Base-by-base conservation (phyloP, 2,888 invertebrate genomes). In the Eristalis intricaria region DNA sequence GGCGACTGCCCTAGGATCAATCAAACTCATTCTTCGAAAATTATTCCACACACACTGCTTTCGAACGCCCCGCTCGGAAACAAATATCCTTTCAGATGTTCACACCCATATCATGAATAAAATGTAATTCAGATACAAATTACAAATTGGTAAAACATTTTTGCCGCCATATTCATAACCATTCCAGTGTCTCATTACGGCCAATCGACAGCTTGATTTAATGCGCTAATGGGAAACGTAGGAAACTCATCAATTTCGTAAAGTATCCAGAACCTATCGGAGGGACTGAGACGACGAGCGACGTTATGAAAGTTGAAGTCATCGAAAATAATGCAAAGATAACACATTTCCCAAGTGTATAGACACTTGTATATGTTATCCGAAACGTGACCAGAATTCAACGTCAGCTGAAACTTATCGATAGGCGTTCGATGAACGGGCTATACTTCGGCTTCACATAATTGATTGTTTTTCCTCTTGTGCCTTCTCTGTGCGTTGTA, bases 301-400 rank as follows among this genome's bases (percentile, higher is more conserved):
- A 23, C 35, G 56, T 70, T 78, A 70, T 70, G 58, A 78, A 50
- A 50, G 50, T 74, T 63, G 26, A 63, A 26, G 61, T 58, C 40
- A 79, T 71, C 26, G 60, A 50, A 19, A 60, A 65, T n/a, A 35
- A 71, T 38, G 60, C n/a, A 66, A 38, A 66, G 66, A 80, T 71
- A 73, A 73, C 38, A 61, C 15, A 26, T 8, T n/a, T 65, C 43
- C 26, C 10, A 71, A 11, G 38, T 65, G n/a, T 13, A 38, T 56
- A 35, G 11, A 26, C 35, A 23, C 40, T 32, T 26, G 29, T 56
- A 56, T 7, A 40, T 35, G 19, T 61, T 69, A 69, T 63, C 56
- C 63, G 19, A 11, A 80, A 80, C 80, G 80, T 80, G 80, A 80
- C 80, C 26, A 35, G 80, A 80, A 80, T 80, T 38, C 19, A 60